phyloP scores from a whole-genome alignment of 2,888 invertebrate species.

The Drosophila atroscutellata region DNA sequence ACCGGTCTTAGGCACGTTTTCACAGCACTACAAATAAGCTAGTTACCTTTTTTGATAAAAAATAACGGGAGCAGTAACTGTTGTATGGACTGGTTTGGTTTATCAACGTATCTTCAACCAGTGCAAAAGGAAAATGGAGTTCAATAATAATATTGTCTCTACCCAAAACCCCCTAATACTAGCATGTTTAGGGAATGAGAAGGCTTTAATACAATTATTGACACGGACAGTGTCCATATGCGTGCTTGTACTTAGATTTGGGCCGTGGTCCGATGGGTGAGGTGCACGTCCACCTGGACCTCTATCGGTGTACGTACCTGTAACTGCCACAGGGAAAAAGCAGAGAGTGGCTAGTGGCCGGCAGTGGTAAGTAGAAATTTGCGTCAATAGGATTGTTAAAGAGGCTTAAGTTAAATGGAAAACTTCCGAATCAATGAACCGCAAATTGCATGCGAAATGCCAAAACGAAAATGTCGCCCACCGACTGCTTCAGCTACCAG shows the following conservation, averaged over 20 bases:
- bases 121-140: background rate
- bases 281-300: constrained; percentile 7
- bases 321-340: constrained; percentile 10
- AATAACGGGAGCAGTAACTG: background rate
- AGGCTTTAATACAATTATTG: background rate
- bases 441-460: constrained; percentile 82
- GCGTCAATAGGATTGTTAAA: constrained; percentile 83
- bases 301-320: constrained; percentile 2
- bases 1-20: background rate
- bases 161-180: background rate
- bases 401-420: constrained; percentile 85
- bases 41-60: background rate
- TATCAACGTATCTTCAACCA: background rate
- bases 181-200: constrained; percentile 8
- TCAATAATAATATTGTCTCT: background rate
- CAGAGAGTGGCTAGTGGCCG: constrained; percentile 34
- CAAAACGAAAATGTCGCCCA: constrained; percentile 79
- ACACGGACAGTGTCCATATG: background rate
- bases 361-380: constrained; percentile 79
- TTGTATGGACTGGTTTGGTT: background rate
- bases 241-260: constrained; percentile 10
- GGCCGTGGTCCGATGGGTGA: constrained; percentile 20
- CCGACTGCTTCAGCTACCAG: constrained; percentile 42
- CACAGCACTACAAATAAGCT: too few relatives aligned
- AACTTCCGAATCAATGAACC: constrained; percentile 85